Evolutionary conservation across 2,888 invertebrate species (phyloP).

Genomic region (Agrochola lota): DNA sequence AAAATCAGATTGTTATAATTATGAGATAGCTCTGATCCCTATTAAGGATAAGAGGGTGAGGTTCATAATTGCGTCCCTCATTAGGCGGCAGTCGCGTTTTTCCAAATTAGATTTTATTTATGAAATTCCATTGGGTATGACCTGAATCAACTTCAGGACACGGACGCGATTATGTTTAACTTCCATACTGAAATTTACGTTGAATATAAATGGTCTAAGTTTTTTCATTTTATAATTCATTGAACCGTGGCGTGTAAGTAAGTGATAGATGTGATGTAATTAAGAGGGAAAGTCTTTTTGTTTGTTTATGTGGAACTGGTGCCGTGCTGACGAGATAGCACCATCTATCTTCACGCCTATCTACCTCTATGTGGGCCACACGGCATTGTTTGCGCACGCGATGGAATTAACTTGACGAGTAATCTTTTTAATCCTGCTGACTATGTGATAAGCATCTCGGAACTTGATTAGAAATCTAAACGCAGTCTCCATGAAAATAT

Average conservation of each 20-base stretch:
- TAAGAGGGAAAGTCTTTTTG: conserved; percentile 74
- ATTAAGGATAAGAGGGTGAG: conserved; percentile 76
- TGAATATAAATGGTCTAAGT: conserved; percentile 57
- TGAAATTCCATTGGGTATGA: conserved; percentile 74
- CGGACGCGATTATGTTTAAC: conserved; percentile 60
- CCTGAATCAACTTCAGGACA: conserved; percentile 71
- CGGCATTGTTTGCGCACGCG: conserved; percentile 77
- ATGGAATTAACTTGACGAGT: conserved; percentile 69
- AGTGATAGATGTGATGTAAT: conserved; percentile 72
- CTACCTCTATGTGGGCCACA: conserved; percentile 74
- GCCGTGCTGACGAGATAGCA: conserved; percentile 70
- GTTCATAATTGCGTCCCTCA: conserved; percentile 83
- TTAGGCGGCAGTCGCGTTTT: conserved; percentile 76
- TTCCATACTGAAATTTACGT: conserved; percentile 49
- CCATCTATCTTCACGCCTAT: conserved; percentile 72
- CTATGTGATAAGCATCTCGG: conserved; percentile 63
- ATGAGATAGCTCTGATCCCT: conserved; percentile 75
- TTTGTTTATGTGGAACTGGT: conserved; percentile 71
- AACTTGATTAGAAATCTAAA: conserved; percentile 43
- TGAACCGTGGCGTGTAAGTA: conserved; percentile 62
- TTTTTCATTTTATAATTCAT: conserved; percentile 64
- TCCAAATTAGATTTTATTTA: conserved; percentile 81
- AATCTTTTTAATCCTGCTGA: conserved; percentile 69
- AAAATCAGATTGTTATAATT: conserved; percentile 74
- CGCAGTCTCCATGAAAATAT: conserved; percentile 18